Evolutionary conservation across 2,797 vertebrate genomes (phyloP), one percentile per base, ranked within the genome.

Genomic region (Sebastes goodei): DNA sequence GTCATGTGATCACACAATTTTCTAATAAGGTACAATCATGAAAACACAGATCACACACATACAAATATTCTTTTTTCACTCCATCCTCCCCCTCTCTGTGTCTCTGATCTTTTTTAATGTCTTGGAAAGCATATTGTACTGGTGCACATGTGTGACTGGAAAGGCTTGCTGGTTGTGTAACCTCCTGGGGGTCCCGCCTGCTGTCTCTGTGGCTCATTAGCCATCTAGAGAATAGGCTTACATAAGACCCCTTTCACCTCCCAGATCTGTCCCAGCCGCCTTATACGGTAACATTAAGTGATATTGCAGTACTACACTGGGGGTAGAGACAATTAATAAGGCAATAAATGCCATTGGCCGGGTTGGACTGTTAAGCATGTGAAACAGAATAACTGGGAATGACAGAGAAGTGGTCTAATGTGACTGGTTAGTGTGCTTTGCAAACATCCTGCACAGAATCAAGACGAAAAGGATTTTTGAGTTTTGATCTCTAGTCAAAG

Each of bases 151-250:
- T 83, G 66, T 74, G 61, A 38, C 29, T 87, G 27, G 74, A 81
- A 80, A 66, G 60, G 52, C 27, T 55, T 78, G 33, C 68, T 79
- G 66, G 83, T 89, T 91, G 86, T 84, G 80, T 92, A 89, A 91
- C 76, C 66, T 88, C 71, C 56, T 38, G 78, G 77, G 81, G 77
- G 70, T 74, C 63, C 65, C 27, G 80, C 67, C 72, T 77, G 71
- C 74, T 73, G 49, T 83, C 78, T 86, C 84, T 90, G 91, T 91
- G 85, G 80, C 88, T 91, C 83, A 92, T 92, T 92, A 92, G 84
- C 83, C 82, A 87, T 89, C 66, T 62, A 76, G 79, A 86, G 78
- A 76, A 76, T 78, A 76, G 46, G 23, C 69, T 93, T 91, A 81
- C 70, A 74, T 86, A 87, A 87, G 78, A 80, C 75, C 67, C 49